A percentile compares a stretch with the other conserved stretches of the same genome.
Conservation (phyloP, 2,113 vertebrate species). For the Phyllostomus hastatus region DNA sequence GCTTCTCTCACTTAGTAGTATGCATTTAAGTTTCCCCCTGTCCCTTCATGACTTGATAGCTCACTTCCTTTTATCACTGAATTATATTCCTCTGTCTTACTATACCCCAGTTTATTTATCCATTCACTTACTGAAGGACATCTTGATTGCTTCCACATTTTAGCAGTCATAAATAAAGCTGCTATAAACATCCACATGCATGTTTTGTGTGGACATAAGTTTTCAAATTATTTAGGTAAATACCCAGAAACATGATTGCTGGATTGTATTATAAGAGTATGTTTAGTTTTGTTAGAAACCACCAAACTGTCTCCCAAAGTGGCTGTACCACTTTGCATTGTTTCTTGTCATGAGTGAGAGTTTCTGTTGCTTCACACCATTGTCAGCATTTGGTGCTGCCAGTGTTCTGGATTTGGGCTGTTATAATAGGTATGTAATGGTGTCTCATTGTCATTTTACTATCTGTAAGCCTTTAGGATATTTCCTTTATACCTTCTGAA, state of each 20-base stretch:
- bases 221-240: not conserved
- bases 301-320: not conserved
- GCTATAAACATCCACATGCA: not conserved
- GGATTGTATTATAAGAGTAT: not conserved
- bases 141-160: not conserved
- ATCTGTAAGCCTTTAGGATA: not conserved
- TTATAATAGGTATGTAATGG: not conserved
- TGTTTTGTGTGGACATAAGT: not conserved
- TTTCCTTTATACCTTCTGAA: not conserved
- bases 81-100: not conserved
- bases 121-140: not conserved
- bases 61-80: not conserved
- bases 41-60: not conserved
- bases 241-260: not conserved
- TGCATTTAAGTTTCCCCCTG: not conserved
- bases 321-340: not conserved
- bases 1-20: not conserved
- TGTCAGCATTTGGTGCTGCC: not conserved
- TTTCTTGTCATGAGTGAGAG: not conserved
- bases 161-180: not conserved
- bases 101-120: not conserved
- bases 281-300: not conserved
- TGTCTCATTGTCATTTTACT: not conserved
- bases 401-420: not conserved
- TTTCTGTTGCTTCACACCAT: not conserved